Evolutionary conservation across 2,797 vertebrate species (phyloP), one percentile per base, ranked within the genome.

Genomic region (Galaxias olidus): DNA sequence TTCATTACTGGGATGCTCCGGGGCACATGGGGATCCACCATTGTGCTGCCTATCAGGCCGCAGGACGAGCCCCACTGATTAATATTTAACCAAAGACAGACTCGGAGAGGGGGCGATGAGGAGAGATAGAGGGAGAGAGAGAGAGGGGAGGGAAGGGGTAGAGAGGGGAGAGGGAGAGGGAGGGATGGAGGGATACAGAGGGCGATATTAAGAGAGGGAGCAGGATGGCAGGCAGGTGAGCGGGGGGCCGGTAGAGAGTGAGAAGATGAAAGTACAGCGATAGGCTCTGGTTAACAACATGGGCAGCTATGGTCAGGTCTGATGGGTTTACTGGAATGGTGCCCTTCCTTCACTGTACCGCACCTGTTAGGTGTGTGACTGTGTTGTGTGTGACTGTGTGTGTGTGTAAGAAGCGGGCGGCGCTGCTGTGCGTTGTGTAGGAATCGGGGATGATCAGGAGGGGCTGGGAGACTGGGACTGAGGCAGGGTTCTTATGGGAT

Each of bases 81-180:
- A 92, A 92, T 91, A 90, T 91, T 90, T 91, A 91, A 91, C 88
- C 68, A 76, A 82, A 86, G 81, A 75, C 72, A 60, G 73, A 81
- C 77, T 87, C 74, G 45, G 42, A 87, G 82, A 68, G 81, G 77
- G 71, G 78, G 77, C 68, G 83, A 88, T 80, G 77, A 46, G 58
- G 62, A 68, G 84, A 86, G 80, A 58, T 71, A 83, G 79, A 81
- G 86, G 75, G 76, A 65, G 62, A 45, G 54, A 19, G 50, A 53
- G 60, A n/a, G n/a, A n/a, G 77, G 47, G 58, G 62, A 68, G 84
- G 86, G 80, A 58, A 83, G 79, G 81, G 86, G 75, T 75, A 65
- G 62, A 45, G 54, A 19, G 50, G 50, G 60, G 58, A 45, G n/a
- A 8, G 17, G 68, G 71, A 40, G 43, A 9, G 14, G 1, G 10